Evolutionary conservation across 1,140 invertebrate species (phyloP), one percentile per base, ranked within the genome.

Genomic region (Brachionus paranguensis): DNA sequence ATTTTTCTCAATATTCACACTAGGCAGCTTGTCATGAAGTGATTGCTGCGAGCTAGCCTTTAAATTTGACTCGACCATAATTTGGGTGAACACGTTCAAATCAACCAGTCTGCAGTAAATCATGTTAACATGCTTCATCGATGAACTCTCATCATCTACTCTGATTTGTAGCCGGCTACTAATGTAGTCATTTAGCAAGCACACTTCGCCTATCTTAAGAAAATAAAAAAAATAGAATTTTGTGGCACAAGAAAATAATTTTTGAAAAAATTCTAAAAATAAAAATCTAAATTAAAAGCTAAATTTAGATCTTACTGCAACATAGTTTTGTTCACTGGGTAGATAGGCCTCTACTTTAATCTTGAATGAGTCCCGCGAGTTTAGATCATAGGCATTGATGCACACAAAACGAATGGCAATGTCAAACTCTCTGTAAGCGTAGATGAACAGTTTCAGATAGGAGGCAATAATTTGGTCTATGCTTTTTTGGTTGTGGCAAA

Each of bases 271-370:
- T 41, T 33, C 68, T 72, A 72, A 72, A 72, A 72, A 72, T 72
- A 72, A 72, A 43, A 43, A 43, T 41, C 11, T 11, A 41, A 72
- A 72, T 43, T 50, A 76, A 76, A 27, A 76, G 20, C 29, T 76
- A 76, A 76, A 76, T 12, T 76, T 76, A 76, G 45, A 76, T 76
- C 78, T 81, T 81, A 81, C 78, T 12, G 53, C 43, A 20, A 64
- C 78, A 81, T 64, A 81, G 20, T 60, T 81, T 81, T 81, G 78
- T 68, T 81, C 78, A 47, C 78, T 81, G 60, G 78, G 78, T 68
- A 81, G 64, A 68, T 81, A 81, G 50, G 53, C 53, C 41, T 81
- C 33, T 11, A 81, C 78, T 68, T 68, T 60, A 45, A 81, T 81
- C 12, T 37, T 60, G 27, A 81, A 68, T 8, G 78, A 81, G 6